Base-by-base conservation (phyloP, 2,797 vertebrate species). In the Trachurus trachurus region DNA sequence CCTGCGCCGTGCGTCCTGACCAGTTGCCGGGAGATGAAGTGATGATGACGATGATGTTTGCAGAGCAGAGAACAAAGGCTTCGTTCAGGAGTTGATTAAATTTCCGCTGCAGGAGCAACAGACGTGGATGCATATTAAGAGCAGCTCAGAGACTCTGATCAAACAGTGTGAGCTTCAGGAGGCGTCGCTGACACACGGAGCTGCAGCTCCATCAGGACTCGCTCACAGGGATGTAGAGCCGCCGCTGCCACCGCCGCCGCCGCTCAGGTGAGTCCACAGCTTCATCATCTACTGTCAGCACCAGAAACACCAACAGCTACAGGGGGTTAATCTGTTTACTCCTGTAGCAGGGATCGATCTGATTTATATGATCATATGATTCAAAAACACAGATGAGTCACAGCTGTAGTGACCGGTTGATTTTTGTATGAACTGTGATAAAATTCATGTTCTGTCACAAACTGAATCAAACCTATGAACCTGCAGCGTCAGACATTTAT, bases 11-110 rank as follows among this genome's bases (percentile, higher is more conserved):
- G 1, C 47, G 57, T 59, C 40, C 39, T 15, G 22, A 52, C 37
- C 2, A 12, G 95, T 96, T 95, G 95, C 95, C 66, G 60, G 88
- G 95, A 81, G 83, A 94, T 84, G 50, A 12, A 95, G 92, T 95
- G 31, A 5, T 34, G 31, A 5, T 34, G 31, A 5, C 3, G 26
- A 26, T 34, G 50, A 12, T 95, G 92, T 95, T 95, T 96, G 88
- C 53, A 84, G 57, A 94, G 84, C 22, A 40, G 29, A 59, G 52
- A 71, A 76, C 82, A 82, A 54, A 86, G 83, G 86, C 71, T 56
- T 71, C 13, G 68, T 63, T 19, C 78, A 59, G 54, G 58, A 70
- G 85, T 66, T 94, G 85, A 95, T 95, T 94, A 93, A 93, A 95
- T 95, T 93, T 92, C 92, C 91, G 15, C 65, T 34, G 47, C 37